Conservation (phyloP, 2,797 vertebrate genomes). For the Rhabdomys pumilio region DNA sequence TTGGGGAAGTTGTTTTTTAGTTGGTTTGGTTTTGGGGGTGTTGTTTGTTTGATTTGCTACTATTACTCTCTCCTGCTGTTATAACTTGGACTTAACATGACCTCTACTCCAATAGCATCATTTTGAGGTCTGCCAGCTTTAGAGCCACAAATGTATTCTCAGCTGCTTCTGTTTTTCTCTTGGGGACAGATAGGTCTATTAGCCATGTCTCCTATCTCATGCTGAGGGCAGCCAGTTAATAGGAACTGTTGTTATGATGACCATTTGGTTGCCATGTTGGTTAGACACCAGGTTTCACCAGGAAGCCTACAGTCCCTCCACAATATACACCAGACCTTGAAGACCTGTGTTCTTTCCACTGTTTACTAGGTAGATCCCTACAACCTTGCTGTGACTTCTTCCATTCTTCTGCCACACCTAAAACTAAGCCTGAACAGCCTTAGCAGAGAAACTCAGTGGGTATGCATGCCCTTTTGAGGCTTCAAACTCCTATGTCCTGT, state of each 20-base stretch:
- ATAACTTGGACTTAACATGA: neutral
- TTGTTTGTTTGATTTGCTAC: neutral
- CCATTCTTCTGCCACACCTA: neutral
- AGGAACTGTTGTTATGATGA: neutral
- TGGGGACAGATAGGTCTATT: neutral
- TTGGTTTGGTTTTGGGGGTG: neutral
- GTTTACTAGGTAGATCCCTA: neutral
- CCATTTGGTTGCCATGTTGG: neutral
- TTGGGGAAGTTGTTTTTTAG: neutral
- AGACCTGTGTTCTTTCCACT: neutral
- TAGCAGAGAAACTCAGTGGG: neutral
- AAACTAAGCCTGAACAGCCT: neutral
- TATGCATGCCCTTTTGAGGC: neutral
- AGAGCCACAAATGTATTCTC: neutral
- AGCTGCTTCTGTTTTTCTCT: neutral
- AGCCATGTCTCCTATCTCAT: neutral
- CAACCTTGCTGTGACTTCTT: neutral
- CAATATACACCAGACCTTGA: neutral
- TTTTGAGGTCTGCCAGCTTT: neutral
- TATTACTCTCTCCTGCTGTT: neutral
- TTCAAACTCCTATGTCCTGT: conserved; percentile 8
- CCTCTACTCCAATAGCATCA: neutral
- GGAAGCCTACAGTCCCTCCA: neutral
- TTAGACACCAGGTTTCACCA: neutral
- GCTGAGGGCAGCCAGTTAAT: neutral